These are phyloP conservation scores for Xiphophorus hellerii DNA, from an alignment of 2,113 vertebrate species.

Conservation along the genomic window DNA sequence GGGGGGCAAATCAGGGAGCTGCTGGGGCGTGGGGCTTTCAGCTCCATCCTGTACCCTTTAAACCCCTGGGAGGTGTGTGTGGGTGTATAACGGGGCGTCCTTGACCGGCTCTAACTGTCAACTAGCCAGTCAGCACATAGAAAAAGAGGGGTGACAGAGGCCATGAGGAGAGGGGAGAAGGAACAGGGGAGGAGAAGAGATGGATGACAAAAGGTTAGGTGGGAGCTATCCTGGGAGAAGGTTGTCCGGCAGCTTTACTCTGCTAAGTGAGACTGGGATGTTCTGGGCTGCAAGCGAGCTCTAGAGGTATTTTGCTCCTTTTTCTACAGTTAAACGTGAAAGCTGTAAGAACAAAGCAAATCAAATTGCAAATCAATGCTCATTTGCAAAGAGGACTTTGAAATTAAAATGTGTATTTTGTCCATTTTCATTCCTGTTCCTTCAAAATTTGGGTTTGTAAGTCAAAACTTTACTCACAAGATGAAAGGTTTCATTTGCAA, in stretches of 20 bases:
- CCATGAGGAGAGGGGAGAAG: constrained; percentile 28
- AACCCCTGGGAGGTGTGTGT: constrained; percentile 53
- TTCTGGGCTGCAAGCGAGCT: constrained; percentile 18
- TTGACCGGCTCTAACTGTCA: constrained; percentile 72
- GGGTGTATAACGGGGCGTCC: constrained; percentile 43
- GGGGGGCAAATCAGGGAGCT: constrained; percentile 73
- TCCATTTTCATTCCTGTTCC: background rate
- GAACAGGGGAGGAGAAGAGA: constrained; percentile 30
- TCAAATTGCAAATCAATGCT: background rate
- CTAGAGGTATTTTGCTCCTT: background rate
- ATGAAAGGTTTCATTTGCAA: background rate
- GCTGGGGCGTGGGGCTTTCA: constrained; percentile 69
- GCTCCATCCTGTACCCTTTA: constrained; percentile 53
- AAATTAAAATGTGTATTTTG: background rate
- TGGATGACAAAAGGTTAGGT: constrained; percentile 70
- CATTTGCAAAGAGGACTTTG: background rate
- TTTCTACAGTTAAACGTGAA: background rate
- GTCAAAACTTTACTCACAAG: background rate
- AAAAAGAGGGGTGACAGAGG: constrained; percentile 55
- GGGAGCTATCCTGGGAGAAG: constrained; percentile 66
- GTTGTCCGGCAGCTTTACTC: constrained; percentile 66
- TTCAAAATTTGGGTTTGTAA: background rate
- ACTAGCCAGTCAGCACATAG: constrained; percentile 52
- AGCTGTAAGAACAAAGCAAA: background rate
- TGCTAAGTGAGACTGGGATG: constrained; percentile 36